Percentiles rank a stretch among this genome's conserved stretches.
Evolutionary conservation across 1,140 invertebrate species (phyloP).

Genomic region (Sogatella furcifera): DNA sequence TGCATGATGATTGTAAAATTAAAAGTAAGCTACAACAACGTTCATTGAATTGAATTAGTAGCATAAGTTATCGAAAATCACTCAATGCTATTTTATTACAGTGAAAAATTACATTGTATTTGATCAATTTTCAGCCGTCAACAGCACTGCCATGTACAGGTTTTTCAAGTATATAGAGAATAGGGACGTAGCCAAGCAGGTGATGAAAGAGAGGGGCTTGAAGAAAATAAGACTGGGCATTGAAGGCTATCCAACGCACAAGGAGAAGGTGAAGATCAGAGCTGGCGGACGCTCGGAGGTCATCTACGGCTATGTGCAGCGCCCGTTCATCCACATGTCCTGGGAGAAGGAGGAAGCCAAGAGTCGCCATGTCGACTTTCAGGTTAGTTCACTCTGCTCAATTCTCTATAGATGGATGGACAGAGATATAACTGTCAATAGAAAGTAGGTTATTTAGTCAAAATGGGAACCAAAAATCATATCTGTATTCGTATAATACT

Average conservation of each 20-base stretch:
- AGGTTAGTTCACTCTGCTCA: constrained; percentile 29
- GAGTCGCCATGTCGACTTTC: constrained; percentile 96
- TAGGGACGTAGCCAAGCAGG: constrained; percentile 95
- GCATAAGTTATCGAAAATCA: too few species aligned
- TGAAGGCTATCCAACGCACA: constrained; percentile 98
- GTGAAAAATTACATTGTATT: too few species aligned
- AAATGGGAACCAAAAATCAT: too few species aligned
- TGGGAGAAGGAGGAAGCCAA: constrained; percentile 99
- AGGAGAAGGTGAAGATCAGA: constrained; percentile 89
- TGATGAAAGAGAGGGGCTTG: constrained; percentile 94
- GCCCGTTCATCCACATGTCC: constrained; percentile 99
- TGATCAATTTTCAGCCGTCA: constrained; percentile 48
- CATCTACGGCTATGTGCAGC: constrained; percentile 96
- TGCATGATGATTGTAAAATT: too few species aligned
- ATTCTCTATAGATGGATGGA: too few species aligned
- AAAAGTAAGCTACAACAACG: too few species aligned
- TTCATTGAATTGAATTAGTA: too few species aligned
- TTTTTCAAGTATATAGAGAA: constrained; percentile 99
- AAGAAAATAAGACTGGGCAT: constrained; percentile 99
- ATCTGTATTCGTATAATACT: too few species aligned
- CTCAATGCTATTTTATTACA: too few species aligned
- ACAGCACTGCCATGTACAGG: constrained; percentile 85
- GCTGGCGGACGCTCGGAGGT: constrained; percentile 88
- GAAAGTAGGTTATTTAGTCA: too few species aligned
- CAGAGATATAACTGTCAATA: too few species aligned